phyloP scores from a whole-genome alignment of 2,113 vertebrate genomes.

The Poeciliopsis occidentalis region DNA sequence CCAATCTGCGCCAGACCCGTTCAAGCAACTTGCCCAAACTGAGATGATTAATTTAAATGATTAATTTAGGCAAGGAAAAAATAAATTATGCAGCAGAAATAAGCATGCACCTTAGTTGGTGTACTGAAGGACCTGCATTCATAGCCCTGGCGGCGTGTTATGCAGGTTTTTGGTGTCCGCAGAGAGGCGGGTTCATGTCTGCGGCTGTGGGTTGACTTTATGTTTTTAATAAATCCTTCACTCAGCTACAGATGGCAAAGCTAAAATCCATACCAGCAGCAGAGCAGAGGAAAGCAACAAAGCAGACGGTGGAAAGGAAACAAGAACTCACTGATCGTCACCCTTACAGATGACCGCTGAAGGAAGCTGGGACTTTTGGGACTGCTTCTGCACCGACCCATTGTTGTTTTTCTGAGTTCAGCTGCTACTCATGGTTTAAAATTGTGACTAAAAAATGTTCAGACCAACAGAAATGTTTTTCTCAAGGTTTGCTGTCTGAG shows the following conservation, averaged over 20 bases:
- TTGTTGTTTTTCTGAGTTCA: not conserved
- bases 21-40: no score
- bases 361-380: not conserved
- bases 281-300: not conserved
- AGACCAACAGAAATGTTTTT: not conserved
- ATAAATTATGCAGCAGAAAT: not conserved
- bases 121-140: not conserved
- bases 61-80: not conserved
- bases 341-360: not conserved
- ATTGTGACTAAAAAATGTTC: not conserved
- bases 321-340: not conserved
- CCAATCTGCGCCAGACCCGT: no score
- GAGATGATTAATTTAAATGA: no score
- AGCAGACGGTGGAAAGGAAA: not conserved
- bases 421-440: not conserved
- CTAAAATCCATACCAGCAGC: not conserved
- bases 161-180: not conserved
- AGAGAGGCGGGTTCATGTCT: not conserved
- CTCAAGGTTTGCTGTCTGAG: not conserved
- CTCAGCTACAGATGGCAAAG: not conserved
- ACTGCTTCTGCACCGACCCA: no score
- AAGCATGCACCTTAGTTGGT: not conserved
- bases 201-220: not conserved
- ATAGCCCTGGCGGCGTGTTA: not conserved
- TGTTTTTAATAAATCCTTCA: not conserved